Conservation (phyloP, 2,888 invertebrate genomes). For the Lysandra coridon region DNA sequence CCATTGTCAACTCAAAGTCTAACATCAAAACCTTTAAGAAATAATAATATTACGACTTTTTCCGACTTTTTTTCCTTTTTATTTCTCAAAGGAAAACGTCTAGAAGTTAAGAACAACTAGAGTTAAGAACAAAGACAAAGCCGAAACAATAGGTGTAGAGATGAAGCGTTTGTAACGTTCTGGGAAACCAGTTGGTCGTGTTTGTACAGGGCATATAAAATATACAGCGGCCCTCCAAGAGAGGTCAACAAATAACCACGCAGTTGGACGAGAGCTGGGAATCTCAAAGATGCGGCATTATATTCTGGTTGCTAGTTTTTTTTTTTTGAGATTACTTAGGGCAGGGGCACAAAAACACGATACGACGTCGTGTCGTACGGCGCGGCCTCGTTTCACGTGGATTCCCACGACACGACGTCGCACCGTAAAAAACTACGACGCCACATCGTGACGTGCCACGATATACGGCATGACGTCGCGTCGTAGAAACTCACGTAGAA, state of each 20-base stretch:
- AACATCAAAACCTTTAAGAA: too few species aligned
- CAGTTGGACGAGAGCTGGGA: slow-evolving; percentile 22
- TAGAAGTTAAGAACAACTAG: not conserved
- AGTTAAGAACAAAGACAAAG: slow-evolving; percentile 5
- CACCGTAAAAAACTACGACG: too few species aligned
- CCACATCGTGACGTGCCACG: too few species aligned
- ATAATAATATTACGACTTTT: not conserved
- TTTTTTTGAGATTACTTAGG: too few species aligned
- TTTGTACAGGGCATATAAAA: slow-evolving; percentile 67
- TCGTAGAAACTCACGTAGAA: too few species aligned
- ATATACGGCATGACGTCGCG: too few species aligned
- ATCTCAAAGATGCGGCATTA: slow-evolving; percentile 22
- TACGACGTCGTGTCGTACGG: too few species aligned
- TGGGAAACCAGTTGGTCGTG: slow-evolving; percentile 65
- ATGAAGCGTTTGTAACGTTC: slow-evolving; percentile 52
- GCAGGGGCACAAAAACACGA: too few species aligned
- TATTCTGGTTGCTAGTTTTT: not conserved
- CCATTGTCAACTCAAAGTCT: too few species aligned
- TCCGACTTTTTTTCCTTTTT: not conserved
- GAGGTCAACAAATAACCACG: slow-evolving; percentile 60
- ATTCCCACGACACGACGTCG: too few species aligned
- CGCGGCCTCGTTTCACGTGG: too few species aligned
- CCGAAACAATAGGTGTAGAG: slow-evolving; percentile 23
- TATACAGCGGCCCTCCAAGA: slow-evolving; percentile 60
- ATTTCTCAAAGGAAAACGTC: not conserved